Base-by-base conservation (phyloP, 2,888 invertebrate genomes). In the Amphipyra tragopoginis region DNA sequence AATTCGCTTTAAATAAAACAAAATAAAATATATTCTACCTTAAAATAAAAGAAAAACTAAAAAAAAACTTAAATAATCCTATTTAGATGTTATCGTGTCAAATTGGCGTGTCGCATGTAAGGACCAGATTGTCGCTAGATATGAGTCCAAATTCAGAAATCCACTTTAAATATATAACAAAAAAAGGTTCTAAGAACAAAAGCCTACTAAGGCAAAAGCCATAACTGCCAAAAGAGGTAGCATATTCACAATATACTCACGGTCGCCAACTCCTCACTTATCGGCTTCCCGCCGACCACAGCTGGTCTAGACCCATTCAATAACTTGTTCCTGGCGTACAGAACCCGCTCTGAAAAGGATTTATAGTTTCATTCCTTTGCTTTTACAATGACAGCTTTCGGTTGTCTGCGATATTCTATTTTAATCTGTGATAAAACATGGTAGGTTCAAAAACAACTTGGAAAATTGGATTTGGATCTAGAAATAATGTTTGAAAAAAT, bases 231-330 rank as follows among this genome's bases (percentile, higher is more conserved):
- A 52, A 55, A 54, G 14, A 40, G 50, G 38, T 36, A 49, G 49
- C 34, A 60, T 43, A 65, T 63, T 40, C 14, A 56, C 52, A 66
- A 57, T 60, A 58, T 60, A 90, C 95, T 95, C 88, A 97, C 97
- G 84, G 95, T 93, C 49, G 97, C 97, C 67, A 95, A 87, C 64
- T 96, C 96, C 57, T 96, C 95, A 26, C 96, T 96, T 59, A 97
- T 96, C 11, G 97, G 96, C 45, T 88, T 94, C 2, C 97, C 97
- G 43, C 96, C 96, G 52, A 92, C 93, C 29, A 96, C 96, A 7
- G 96, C 95, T 13, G 96, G 93, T 73, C 92, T 94, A 0, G 90
- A 81, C 0, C 94, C 93, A 13, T 86, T 89, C 67, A 95, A 84
- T 56, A 94, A 86, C 78, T 96, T 95, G 78, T 93, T 96, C 53